A percentile compares a stretch with the other conserved stretches of the same genome.
These are phyloP conservation scores for Brachycybe producta DNA, from an alignment of 2,888 invertebrate species.

Conservation along the genomic window DNA sequence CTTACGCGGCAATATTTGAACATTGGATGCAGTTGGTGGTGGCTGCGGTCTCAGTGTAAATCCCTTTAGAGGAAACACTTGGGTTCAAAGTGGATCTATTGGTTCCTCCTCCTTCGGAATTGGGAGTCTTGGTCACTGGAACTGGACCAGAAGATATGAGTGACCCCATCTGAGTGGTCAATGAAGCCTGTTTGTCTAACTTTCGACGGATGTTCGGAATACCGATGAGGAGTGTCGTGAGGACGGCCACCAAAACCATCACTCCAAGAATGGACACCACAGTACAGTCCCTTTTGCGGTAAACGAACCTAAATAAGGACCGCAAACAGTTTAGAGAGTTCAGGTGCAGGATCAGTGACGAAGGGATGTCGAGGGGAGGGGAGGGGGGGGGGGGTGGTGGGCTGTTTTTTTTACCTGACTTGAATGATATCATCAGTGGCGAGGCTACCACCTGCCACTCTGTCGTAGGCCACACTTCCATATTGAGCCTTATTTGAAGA, in stretches of 20 bases:
- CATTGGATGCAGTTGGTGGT: conserved; percentile 12
- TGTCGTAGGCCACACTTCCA: conserved; percentile 1
- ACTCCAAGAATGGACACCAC: background rate
- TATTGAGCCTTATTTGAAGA: background rate
- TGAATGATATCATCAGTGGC: conserved; percentile 1
- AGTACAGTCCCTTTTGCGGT: conserved; percentile 2
- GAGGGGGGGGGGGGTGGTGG: no score
- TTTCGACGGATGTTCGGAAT: conserved; percentile 11
- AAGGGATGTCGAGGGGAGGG: no score
- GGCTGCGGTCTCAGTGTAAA: conserved; percentile 1
- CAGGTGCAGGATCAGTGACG: no score
- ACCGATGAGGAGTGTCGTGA: conserved; percentile 6
- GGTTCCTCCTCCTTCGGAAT: no score
- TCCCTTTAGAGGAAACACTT: background rate
- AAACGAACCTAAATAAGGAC: conserved; percentile 6
- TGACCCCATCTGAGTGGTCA: background rate
- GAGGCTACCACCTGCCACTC: background rate
- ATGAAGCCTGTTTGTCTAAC: background rate
- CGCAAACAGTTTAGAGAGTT: no score
- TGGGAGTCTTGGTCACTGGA: no score
- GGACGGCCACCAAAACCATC: conserved; percentile 1
- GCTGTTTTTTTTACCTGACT: conserved; percentile 10
- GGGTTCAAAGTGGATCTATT: background rate
- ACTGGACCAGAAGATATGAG: no score
- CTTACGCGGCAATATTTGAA: conserved; percentile 13